Conservation (phyloP, 2,113 vertebrate species). For the Tenebrosternarchus preto region DNA sequence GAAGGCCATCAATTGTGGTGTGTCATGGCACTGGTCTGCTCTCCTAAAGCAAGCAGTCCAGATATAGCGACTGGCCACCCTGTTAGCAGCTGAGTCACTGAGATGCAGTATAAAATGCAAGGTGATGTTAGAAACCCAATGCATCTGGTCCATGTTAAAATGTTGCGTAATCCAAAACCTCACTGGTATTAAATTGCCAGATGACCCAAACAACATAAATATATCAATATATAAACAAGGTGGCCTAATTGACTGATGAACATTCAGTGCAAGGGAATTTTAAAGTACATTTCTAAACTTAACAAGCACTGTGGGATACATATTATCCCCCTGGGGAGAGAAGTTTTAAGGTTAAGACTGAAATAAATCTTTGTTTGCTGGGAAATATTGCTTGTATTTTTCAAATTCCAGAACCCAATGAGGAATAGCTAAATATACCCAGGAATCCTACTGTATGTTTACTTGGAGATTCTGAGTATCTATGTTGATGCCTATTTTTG, state of each 20-base stretch:
- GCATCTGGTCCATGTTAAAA: slow-evolving; percentile 33
- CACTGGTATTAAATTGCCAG: slow-evolving; percentile 31
- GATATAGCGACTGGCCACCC: slow-evolving; percentile 64
- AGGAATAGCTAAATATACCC: slow-evolving; percentile 38
- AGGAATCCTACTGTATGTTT: slow-evolving; percentile 37
- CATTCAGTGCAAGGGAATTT: neutral
- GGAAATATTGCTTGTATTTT: slow-evolving; percentile 33
- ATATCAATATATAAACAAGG: slow-evolving; percentile 16
- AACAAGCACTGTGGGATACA: neutral
- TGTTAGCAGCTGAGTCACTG: slow-evolving; percentile 62
- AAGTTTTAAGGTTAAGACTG: neutral
- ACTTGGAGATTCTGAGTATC: slow-evolving; percentile 24
- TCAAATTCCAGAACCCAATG: slow-evolving; percentile 4
- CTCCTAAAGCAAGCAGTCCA: slow-evolving; percentile 60
- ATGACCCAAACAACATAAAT: slow-evolving; percentile 37
- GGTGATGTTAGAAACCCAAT: slow-evolving; percentile 26
- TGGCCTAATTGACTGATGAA: neutral
- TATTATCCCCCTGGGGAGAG: neutral
- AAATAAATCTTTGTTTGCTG: neutral
- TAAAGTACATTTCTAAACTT: neutral
- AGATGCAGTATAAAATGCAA: slow-evolving; percentile 32
- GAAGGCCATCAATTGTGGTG: slow-evolving; percentile 41
- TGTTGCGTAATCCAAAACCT: slow-evolving; percentile 18
- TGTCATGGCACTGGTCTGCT: slow-evolving; percentile 67
- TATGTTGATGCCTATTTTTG: slow-evolving; percentile 19